Conservation (phyloP, 2,113 vertebrate species). For the Pluvianellus socialis region DNA sequence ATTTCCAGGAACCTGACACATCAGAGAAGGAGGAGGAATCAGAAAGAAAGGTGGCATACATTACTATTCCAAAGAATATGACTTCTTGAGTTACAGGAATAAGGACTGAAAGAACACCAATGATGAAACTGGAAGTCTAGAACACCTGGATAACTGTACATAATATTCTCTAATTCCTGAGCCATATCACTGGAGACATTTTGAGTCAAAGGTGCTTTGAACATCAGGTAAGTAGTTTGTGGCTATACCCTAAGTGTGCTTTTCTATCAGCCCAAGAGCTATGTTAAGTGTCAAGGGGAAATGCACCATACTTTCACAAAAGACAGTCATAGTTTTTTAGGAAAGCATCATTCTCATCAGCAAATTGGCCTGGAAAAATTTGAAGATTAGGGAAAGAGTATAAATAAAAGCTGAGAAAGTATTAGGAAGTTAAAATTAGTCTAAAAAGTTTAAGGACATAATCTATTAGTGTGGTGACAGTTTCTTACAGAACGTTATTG, state of each 20-base stretch:
- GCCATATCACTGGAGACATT: neutral
- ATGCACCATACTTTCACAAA: neutral
- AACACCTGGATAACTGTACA: neutral
- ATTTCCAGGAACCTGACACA: neutral
- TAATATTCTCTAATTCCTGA: neutral
- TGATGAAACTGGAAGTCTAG: neutral
- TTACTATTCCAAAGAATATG: neutral
- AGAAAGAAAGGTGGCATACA: neutral
- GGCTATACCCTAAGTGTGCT: neutral
- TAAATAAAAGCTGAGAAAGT: neutral
- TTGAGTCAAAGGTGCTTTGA: neutral
- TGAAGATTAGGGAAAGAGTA: neutral
- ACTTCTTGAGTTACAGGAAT: neutral
- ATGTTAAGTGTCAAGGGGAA: rapidly evolving
- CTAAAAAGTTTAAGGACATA: neutral
- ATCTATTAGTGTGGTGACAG: neutral
- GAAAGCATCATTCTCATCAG: neutral
- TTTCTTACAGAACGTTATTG: neutral
- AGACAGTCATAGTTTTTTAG: neutral
- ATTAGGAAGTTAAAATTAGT: neutral
- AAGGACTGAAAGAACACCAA: neutral
- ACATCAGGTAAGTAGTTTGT: neutral
- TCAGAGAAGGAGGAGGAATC: neutral
- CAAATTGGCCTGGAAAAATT: neutral
- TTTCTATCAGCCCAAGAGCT: neutral